phyloP scores from a whole-genome alignment of 2,113 vertebrate genomes.

The Tragelaphus scriptus region DNA sequence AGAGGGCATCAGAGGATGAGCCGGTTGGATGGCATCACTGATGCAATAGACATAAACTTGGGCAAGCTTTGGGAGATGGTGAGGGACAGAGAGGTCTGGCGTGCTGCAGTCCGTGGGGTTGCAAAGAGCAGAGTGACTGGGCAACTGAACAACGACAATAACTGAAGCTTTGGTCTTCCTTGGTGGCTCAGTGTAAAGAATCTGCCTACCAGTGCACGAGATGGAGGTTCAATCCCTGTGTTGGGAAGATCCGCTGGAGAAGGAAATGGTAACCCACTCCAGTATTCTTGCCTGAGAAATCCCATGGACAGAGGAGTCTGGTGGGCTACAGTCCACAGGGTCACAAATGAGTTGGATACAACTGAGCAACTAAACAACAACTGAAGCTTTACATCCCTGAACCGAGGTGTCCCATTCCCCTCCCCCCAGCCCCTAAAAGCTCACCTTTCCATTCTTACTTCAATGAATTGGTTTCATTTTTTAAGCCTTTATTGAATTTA shows the following conservation, averaged over 20 bases:
- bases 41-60: background rate
- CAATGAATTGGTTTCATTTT: background rate
- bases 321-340: background rate
- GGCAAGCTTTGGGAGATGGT: background rate
- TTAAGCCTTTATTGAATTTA: background rate
- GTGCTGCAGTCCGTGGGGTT: background rate
- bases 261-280: background rate
- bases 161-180: background rate
- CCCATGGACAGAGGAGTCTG: background rate
- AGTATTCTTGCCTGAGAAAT: background rate
- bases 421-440: accelerated
- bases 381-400: accelerated
- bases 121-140: background rate
- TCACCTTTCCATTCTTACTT: accelerated
- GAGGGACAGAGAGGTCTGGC: background rate
- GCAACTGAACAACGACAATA: background rate
- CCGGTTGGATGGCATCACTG: background rate
- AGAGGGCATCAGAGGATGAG: background rate
- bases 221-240: background rate
- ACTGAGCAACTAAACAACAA: background rate
- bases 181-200: background rate
- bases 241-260: background rate
- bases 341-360: background rate
- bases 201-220: background rate
- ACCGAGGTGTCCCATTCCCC: background rate